Evolutionary conservation across 2,113 vertebrate species (phyloP).

Genomic region (Vireo altiloquus): DNA sequence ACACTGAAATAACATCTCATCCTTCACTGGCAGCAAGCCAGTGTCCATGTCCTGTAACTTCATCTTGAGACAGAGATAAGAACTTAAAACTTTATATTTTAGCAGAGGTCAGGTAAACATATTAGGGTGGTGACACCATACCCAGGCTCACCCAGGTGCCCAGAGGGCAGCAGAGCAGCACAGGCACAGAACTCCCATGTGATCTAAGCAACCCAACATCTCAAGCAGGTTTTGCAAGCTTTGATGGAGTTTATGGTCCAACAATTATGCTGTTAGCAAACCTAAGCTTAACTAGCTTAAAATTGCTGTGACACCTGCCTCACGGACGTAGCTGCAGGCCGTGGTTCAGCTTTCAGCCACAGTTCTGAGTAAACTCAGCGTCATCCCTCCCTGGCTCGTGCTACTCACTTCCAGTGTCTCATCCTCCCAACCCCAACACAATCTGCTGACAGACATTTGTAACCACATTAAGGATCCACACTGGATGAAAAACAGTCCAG

Average conservation of each 20-base stretch:
- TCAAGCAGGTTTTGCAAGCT: constrained; percentile 16
- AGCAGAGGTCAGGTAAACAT: background rate
- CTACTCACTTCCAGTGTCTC: background rate
- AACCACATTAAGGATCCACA: background rate
- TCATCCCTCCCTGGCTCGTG: background rate
- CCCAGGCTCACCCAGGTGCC: background rate
- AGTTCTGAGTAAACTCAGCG: background rate
- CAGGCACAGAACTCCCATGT: background rate
- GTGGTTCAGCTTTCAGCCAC: background rate
- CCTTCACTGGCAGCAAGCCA: background rate
- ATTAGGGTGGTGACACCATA: background rate
- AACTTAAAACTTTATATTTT: background rate
- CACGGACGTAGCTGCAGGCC: background rate
- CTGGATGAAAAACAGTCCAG: background rate
- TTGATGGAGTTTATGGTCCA: background rate
- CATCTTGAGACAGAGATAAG: background rate
- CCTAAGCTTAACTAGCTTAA: background rate
- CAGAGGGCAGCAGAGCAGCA: background rate
- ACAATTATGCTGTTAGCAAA: background rate
- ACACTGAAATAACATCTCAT: background rate
- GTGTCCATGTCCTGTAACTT: background rate
- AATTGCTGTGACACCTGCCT: background rate
- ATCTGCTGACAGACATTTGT: background rate
- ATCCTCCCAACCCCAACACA: accelerated
- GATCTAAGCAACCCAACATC: background rate